Evolutionary conservation across 2,888 invertebrate species (phyloP).

Genomic region (Teleiodes luculella): DNA sequence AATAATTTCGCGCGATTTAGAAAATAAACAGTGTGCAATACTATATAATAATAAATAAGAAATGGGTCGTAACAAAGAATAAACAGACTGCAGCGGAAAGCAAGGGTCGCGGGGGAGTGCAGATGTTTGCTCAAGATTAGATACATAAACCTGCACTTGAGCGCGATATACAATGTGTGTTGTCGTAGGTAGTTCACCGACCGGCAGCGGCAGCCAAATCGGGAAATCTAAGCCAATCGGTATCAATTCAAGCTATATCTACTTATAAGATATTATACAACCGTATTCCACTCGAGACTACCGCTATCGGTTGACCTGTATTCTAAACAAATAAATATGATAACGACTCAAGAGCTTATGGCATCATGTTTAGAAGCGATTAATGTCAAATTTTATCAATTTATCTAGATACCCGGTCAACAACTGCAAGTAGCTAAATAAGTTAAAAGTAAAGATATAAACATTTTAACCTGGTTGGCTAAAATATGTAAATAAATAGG

Average conservation of each 20-base stretch:
- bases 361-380: conserved; percentile 2
- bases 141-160: conserved; percentile 51
- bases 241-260: conserved; percentile 41
- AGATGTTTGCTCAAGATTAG: conserved; percentile 60
- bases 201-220: conserved; percentile 22
- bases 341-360: conserved; percentile 3
- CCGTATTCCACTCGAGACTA: conserved; percentile 26
- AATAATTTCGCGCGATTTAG: conserved; percentile 40
- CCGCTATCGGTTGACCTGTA: conserved; percentile 27
- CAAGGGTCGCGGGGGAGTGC: conserved; percentile 29
- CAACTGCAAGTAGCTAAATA: too few relatives aligned
- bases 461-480: too few relatives aligned
- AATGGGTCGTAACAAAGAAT: conserved; percentile 60
- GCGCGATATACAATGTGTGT: conserved; percentile 17
- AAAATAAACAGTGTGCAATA: conserved; percentile 44
- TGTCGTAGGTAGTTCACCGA: conserved; percentile 27
- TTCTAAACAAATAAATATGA: conserved; percentile 25
- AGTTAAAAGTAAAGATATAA: too few relatives aligned
- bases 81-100: conserved; percentile 47
- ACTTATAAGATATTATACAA: too few relatives aligned
- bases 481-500: too few relatives aligned
- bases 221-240: conserved; percentile 29
- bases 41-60: too few relatives aligned
- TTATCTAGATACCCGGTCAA: conserved; percentile 3
- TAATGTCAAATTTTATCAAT: neutral